Conservation (phyloP, 2,888 invertebrate species). For the Suillia variegata region DNA sequence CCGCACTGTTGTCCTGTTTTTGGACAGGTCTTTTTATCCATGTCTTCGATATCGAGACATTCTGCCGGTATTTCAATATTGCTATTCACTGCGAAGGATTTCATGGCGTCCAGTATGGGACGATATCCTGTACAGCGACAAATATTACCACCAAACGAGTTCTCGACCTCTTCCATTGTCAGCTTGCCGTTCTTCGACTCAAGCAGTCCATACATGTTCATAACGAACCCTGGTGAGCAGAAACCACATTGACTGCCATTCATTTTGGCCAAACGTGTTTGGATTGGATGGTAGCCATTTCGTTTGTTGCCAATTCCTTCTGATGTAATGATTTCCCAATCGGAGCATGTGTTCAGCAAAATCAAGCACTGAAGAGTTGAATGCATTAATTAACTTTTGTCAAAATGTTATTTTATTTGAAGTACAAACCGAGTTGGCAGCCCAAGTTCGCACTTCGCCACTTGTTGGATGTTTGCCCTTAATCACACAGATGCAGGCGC, state of each 20-base stretch:
- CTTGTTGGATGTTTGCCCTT: conserved; percentile 49
- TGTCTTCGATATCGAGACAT: conserved; percentile 60
- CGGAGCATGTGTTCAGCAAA: conserved; percentile 66
- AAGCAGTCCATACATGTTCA: conserved; percentile 70
- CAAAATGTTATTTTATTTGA: too few relatives aligned
- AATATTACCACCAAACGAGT: conserved; percentile 75
- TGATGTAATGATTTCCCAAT: conserved; percentile 72
- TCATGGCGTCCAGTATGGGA: conserved; percentile 78
- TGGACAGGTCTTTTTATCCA: conserved; percentile 39
- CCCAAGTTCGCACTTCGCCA: conserved; percentile 54
- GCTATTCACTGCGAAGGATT: conserved; percentile 69
- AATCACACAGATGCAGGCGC: conserved; percentile 65
- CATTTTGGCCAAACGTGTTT: conserved; percentile 66
- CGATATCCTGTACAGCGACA: conserved; percentile 81
- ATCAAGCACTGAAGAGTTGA: conserved; percentile 68
- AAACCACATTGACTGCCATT: conserved; percentile 75
- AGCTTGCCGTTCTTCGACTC: conserved; percentile 62
- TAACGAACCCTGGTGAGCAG: conserved; percentile 77
- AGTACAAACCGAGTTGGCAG: conserved; percentile 68
- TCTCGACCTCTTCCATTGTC: conserved; percentile 70
- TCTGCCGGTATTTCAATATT: conserved; percentile 56
- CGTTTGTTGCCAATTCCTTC: conserved; percentile 72
- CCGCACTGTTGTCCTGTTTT: conserved; percentile 49
- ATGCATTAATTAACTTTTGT: too few relatives aligned
- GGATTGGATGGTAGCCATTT: conserved; percentile 71